A percentile compares a stretch with the other conserved stretches of the same genome.
These are phyloP conservation scores for Lasius platythorax DNA, from an alignment of 2,888 invertebrate species.

Conservation along the genomic window DNA sequence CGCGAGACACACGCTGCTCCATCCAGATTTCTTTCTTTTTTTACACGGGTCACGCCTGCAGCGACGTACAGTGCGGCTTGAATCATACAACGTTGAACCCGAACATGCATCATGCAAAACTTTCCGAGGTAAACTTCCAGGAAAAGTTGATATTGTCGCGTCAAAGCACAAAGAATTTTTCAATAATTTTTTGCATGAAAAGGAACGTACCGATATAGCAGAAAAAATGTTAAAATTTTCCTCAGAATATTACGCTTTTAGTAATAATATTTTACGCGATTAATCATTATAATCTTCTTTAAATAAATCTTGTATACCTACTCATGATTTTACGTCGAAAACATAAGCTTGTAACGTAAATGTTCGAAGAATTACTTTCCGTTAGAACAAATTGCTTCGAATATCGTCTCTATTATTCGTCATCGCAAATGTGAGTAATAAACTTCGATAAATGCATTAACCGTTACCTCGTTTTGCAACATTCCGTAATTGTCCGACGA, in stretches of 20 bases:
- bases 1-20: constrained; percentile 10
- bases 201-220: no score
- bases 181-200: background rate
- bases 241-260: background rate
- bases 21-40: background rate
- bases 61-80: constrained; percentile 26
- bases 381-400: constrained; percentile 43
- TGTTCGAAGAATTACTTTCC: constrained; percentile 13
- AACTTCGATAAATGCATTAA: constrained; percentile 48
- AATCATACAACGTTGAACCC: constrained; percentile 35
- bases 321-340: background rate
- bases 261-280: background rate
- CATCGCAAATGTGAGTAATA: constrained; percentile 44
- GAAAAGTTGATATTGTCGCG: constrained; percentile 44
- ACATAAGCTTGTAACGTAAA: background rate
- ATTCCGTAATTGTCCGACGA: constrained; percentile 43
- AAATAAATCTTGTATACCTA: background rate
- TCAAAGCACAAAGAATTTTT: constrained; percentile 21
- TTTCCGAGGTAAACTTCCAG: constrained; percentile 51
- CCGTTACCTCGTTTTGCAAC: constrained; percentile 40
- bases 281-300: constrained; percentile 2
- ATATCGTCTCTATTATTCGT: constrained; percentile 38
- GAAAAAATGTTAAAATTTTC: background rate
- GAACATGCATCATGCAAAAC: constrained; percentile 63
- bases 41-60: background rate